A percentile compares a stretch with the other conserved stretches of the same genome.
phyloP scores from a whole-genome alignment of 2,113 vertebrate species.

The Mirza zaza region DNA sequence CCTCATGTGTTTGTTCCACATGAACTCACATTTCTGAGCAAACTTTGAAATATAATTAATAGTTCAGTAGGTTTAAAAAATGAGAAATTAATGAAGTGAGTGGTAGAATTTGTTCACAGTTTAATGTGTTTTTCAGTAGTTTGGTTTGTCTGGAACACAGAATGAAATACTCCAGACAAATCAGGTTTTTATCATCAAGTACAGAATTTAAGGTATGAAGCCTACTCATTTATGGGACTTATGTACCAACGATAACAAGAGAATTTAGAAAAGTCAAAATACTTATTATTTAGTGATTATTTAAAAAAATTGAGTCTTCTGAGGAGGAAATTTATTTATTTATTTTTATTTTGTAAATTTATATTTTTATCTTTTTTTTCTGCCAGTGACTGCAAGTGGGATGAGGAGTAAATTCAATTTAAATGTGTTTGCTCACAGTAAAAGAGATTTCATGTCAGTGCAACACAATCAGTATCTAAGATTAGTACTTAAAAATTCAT shows the following conservation, averaged over 20 bases:
- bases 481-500: background rate
- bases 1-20: slow-evolving; percentile 83
- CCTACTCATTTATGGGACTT: background rate
- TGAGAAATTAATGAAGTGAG: slow-evolving; percentile 84
- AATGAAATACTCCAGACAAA: background rate
- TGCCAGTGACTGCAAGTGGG: too few relatives aligned
- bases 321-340: background rate
- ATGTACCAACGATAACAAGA: background rate
- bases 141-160: background rate
- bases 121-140: slow-evolving; percentile 82
- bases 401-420: slow-evolving; percentile 5
- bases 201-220: background rate
- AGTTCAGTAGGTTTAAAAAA: slow-evolving; percentile 88
- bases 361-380: too few relatives aligned
- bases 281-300: slow-evolving; percentile 49
- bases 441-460: slow-evolving; percentile 9
- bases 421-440: background rate
- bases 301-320: slow-evolving; percentile 69
- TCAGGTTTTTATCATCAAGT: background rate
- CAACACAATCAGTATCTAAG: background rate
- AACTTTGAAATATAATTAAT: slow-evolving; percentile 85
- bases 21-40: slow-evolving; percentile 87
- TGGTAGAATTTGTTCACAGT: slow-evolving; percentile 85
- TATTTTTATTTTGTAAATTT: background rate
- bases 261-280: slow-evolving; percentile 78